A percentile compares a stretch with the other conserved stretches of the same genome.
Conservation (phyloP, 2,888 invertebrate species). For the Conchocele bisecta region DNA sequence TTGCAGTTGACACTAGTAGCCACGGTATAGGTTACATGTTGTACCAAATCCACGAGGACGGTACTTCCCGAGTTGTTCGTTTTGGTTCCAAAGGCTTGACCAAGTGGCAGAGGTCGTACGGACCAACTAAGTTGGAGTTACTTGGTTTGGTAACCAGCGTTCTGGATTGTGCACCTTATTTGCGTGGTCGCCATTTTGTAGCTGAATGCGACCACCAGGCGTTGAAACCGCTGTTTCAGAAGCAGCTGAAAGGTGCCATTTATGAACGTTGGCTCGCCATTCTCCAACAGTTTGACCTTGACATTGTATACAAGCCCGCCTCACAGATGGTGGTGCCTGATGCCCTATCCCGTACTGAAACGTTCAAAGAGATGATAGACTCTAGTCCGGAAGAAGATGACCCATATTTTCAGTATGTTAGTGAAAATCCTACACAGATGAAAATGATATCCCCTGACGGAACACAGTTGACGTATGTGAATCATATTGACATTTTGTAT, state of each 20-base stretch:
- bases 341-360: background rate
- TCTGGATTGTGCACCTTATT: slow-evolving; percentile 16
- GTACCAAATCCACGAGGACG: slow-evolving; percentile 30
- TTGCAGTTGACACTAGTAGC: slow-evolving; percentile 18
- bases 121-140: slow-evolving; percentile 6
- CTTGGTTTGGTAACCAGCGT: slow-evolving; percentile 5
- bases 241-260: slow-evolving; percentile 7
- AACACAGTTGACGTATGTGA: background rate
- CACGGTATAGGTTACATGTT: slow-evolving; percentile 31
- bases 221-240: slow-evolving; percentile 4
- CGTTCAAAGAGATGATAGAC: background rate
- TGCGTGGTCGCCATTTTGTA: background rate
- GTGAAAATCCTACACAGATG: background rate
- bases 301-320: slow-evolving; percentile 6
- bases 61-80: slow-evolving; percentile 2
- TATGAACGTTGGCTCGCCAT: slow-evolving; percentile 10
- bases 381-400: slow-evolving; percentile 16
- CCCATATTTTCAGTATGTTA: background rate
- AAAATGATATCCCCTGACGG: slow-evolving; percentile 3
- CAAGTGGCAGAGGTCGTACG: slow-evolving; percentile 3
- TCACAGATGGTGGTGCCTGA: slow-evolving; percentile 2
- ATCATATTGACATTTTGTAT: background rate
- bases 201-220: slow-evolving; percentile 12
- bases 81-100: slow-evolving; percentile 12
- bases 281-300: slow-evolving; percentile 18